Conservation (phyloP, 2,797 vertebrate species). For the Cuculus canorus region DNA sequence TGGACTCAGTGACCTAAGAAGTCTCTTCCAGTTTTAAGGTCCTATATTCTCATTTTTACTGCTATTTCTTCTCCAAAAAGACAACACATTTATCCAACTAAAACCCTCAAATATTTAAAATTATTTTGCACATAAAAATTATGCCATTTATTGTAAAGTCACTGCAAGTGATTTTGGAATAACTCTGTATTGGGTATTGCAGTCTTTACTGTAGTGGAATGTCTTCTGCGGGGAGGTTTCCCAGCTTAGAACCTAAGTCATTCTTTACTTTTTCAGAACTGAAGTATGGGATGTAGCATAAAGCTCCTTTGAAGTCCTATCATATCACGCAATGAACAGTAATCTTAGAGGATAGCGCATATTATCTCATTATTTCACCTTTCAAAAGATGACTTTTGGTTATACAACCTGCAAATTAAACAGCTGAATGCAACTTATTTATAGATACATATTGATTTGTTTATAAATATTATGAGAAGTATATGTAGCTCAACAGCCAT, state of each 20-base stretch:
- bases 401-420: not conserved
- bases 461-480: not conserved
- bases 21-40: slow-evolving; percentile 10
- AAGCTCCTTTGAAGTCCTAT: not conserved
- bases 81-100: not conserved
- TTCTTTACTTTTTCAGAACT: not conserved
- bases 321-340: not conserved
- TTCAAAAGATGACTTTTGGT: not conserved
- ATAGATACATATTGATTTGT: not conserved
- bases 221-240: not conserved
- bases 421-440: not conserved
- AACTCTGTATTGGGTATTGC: not conserved
- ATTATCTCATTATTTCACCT: not conserved
- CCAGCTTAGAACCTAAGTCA: not conserved
- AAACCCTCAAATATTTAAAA: not conserved
- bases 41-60: not conserved
- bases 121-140: not conserved
- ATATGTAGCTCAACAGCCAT: not conserved
- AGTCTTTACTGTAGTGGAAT: not conserved
- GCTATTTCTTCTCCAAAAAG: not conserved
- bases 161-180: not conserved
- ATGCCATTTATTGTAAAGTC: not conserved
- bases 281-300: not conserved
- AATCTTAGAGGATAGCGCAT: not conserved
- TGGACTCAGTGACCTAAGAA: slow-evolving; percentile 11